phyloP scores from a whole-genome alignment of 2,888 invertebrate genomes.

The Diarsia mendica region DNA sequence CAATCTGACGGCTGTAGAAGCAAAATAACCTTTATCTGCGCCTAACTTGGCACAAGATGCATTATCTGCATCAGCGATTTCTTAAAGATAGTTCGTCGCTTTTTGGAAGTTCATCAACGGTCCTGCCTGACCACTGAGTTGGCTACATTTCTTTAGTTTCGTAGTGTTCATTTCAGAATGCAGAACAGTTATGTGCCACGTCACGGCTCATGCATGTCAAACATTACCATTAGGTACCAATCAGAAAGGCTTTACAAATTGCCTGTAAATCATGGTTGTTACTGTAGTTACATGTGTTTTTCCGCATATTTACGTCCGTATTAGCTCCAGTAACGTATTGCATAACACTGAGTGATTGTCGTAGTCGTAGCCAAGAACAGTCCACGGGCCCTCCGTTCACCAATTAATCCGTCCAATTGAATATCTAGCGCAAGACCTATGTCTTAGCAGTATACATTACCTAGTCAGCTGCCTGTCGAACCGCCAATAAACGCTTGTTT shows the following conservation, averaged over 20 bases:
- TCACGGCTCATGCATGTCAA: slow-evolving; percentile 30
- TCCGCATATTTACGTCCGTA: slow-evolving; percentile 55
- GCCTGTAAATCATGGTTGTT: slow-evolving; percentile 47
- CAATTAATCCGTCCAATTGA: slow-evolving; percentile 87
- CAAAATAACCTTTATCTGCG: slow-evolving; percentile 34
- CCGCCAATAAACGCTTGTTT: slow-evolving; percentile 62
- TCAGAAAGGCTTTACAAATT: slow-evolving; percentile 49
- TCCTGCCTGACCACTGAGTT: background rate
- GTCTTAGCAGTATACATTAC: slow-evolving; percentile 54
- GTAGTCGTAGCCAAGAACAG: slow-evolving; percentile 54
- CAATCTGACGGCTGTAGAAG: slow-evolving; percentile 36
- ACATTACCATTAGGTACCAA: slow-evolving; percentile 38
- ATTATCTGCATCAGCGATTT: slow-evolving; percentile 20
- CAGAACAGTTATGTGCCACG: slow-evolving; percentile 4
- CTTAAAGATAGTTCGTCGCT: background rate
- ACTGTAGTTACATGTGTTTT: slow-evolving; percentile 46
- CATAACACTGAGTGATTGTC: slow-evolving; percentile 57
- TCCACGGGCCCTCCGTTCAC: slow-evolving; percentile 71
- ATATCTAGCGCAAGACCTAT: slow-evolving; percentile 77
- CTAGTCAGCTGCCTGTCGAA: slow-evolving; percentile 51
- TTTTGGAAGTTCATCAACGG: background rate
- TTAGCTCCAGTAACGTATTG: slow-evolving; percentile 46
- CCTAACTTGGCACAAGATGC: slow-evolving; percentile 8
- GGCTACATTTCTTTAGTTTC: background rate
- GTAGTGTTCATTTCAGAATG: slow-evolving; percentile 9